Conservation (phyloP, 2,113 vertebrate species). For the Aix galericulata region DNA sequence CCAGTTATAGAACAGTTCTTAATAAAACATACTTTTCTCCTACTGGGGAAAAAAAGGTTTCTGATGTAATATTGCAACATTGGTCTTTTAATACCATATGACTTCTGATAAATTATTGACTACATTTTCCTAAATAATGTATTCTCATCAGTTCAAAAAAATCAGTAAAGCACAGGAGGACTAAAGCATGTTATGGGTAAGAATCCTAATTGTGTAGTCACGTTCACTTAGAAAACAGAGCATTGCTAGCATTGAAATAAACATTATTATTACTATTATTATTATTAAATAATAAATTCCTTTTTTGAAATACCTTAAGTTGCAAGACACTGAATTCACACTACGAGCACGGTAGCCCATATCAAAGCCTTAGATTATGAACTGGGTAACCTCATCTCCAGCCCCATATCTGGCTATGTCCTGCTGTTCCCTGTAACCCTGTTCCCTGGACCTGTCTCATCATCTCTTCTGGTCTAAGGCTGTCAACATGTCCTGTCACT, state of each 20-base stretch:
- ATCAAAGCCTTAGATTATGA: background rate
- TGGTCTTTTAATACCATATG: background rate
- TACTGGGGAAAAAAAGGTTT: slow-evolving; percentile 9
- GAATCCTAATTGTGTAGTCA: background rate
- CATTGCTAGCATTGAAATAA: background rate
- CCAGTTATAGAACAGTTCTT: background rate
- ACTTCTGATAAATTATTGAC: slow-evolving; percentile 57
- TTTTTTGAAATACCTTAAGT: background rate
- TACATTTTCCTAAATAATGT: slow-evolving; percentile 48
- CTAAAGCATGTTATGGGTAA: background rate
- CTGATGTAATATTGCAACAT: background rate
- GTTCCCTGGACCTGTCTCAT: background rate
- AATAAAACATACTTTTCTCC: background rate
- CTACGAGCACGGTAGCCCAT: background rate
- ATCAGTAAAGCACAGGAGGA: slow-evolving; percentile 3
- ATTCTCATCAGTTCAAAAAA: slow-evolving; percentile 19
- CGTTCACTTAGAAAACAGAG: background rate
- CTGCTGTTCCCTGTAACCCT: background rate
- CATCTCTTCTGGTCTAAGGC: background rate
- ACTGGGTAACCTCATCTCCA: background rate
- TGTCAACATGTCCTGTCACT: background rate
- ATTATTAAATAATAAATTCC: background rate
- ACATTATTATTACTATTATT: background rate
- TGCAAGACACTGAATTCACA: background rate
- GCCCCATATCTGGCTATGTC: accelerated